phyloP scores from a whole-genome alignment of 2,113 vertebrate species.

The Rhabdomys dilectus region DNA sequence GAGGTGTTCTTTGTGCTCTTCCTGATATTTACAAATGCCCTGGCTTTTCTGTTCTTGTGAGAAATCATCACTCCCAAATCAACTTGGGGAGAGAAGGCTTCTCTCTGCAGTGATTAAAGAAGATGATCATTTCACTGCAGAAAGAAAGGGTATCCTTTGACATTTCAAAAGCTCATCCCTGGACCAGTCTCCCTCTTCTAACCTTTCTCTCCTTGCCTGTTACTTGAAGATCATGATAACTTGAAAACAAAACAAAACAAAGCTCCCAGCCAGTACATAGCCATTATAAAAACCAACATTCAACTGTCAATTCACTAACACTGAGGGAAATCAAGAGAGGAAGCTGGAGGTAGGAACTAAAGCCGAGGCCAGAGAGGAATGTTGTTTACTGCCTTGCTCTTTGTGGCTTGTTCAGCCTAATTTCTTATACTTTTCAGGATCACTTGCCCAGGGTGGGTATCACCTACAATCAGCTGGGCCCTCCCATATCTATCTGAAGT shows the following conservation, averaged over 20 bases:
- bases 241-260: not conserved
- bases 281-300: no score
- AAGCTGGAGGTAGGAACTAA: not conserved
- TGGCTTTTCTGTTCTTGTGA: not conserved
- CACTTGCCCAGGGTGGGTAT: not conserved
- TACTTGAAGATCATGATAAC: not conserved
- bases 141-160: not conserved
- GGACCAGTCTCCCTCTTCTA: not conserved
- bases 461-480: not conserved
- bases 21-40: not conserved
- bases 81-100: not conserved
- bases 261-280: not conserved
- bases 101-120: no score
- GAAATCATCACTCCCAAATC: not conserved
- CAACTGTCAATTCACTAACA: not conserved
- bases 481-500: not conserved
- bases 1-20: not conserved
- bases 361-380: not conserved
- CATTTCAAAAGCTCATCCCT: not conserved
- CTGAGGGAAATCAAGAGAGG: not conserved
- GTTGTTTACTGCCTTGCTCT: not conserved
- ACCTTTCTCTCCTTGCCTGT: not conserved
- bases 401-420: not conserved
- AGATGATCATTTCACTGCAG: not conserved
- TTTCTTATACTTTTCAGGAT: not conserved